Evolutionary conservation across 23 tunicate species (phyloP).

Genomic region (Styela plicata): DNA sequence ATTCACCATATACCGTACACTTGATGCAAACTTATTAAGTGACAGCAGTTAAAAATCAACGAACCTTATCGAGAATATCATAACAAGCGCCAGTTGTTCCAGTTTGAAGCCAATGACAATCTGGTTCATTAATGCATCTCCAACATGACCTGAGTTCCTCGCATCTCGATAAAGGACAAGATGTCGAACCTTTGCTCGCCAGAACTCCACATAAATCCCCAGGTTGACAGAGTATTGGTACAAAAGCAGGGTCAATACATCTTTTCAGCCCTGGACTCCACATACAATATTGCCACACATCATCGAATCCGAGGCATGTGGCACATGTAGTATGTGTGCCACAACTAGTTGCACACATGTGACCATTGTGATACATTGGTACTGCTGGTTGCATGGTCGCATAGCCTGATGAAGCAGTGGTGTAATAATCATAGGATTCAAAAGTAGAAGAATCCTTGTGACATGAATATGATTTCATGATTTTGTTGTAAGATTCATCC

Average conservation of each 20-base stretch:
- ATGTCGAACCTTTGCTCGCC: neutral
- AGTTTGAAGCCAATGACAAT: conserved; percentile 43
- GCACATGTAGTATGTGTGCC: conserved; percentile 1
- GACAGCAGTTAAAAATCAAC: no score
- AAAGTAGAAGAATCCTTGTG: neutral
- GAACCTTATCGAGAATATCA: neutral
- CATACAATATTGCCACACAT: conserved; percentile 13
- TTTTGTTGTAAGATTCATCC: neutral
- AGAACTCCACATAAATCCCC: conserved; percentile 40
- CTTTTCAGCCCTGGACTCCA: conserved; percentile 31
- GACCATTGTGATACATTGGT: neutral
- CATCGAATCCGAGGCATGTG: conserved; percentile 10
- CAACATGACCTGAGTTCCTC: conserved; percentile 28
- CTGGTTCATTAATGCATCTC: conserved; percentile 37
- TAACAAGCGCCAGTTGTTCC: conserved; percentile 2
- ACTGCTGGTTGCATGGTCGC: neutral
- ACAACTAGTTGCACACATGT: conserved; percentile 6
- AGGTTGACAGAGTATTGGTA: conserved; percentile 23
- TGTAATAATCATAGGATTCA: neutral
- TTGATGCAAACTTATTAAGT: no score
- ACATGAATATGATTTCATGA: conserved; percentile 16
- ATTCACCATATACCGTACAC: no score
- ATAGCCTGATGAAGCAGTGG: conserved; percentile 1
- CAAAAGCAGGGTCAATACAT: conserved; percentile 29
- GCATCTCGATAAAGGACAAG: conserved; percentile 38